Conservation (phyloP, 2,888 invertebrate species). For the Philonicus albiceps region DNA sequence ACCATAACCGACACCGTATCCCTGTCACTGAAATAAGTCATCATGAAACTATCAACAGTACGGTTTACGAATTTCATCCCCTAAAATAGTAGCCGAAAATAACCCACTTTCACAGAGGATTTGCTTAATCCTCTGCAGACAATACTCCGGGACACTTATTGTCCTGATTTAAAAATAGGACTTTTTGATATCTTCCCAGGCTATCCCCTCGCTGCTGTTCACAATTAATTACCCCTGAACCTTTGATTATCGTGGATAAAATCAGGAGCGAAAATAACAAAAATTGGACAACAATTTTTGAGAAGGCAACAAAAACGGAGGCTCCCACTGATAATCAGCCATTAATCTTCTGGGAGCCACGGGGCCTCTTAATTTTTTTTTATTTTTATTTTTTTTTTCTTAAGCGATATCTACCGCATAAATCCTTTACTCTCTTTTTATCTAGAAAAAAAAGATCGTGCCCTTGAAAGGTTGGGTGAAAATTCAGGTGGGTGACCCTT, state of each 20-base stretch:
- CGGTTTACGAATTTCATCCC: neutral
- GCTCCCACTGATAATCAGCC: neutral
- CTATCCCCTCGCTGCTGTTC: neutral
- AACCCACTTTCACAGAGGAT: neutral
- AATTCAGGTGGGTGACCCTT: neutral
- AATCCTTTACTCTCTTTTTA: neutral
- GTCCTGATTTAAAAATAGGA: neutral
- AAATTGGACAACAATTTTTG: neutral
- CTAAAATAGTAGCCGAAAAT: neutral
- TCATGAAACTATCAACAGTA: neutral
- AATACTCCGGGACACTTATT: neutral
- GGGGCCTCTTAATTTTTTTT: neutral
- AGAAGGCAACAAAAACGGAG: neutral
- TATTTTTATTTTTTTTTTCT: neutral
- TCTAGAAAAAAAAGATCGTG: neutral
- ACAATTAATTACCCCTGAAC: neutral
- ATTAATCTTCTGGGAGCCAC: neutral
- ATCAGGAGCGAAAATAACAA: neutral
- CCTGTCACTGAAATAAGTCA: no score
- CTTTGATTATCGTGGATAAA: neutral
- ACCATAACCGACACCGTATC: no score
- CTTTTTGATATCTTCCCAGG: neutral
- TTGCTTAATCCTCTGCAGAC: neutral
- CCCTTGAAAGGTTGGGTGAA: neutral
- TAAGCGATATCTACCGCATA: neutral